Evolutionary conservation across 2,888 invertebrate species (phyloP), one percentile per base, ranked within the genome.

Genomic region (Leucophenga maculata): DNA sequence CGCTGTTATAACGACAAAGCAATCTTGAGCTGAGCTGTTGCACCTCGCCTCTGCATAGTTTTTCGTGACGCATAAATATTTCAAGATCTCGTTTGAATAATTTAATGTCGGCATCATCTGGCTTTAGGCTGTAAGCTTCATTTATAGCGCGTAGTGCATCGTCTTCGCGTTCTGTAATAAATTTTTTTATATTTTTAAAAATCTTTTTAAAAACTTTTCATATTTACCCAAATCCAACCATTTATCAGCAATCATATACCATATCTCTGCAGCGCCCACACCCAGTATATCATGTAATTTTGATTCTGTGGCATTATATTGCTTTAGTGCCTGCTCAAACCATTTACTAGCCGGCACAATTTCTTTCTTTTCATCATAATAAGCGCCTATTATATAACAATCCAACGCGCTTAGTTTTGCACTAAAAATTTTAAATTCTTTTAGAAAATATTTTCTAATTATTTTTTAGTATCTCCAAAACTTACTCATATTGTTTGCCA

Each of bases 1-100:
- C 6, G 1, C 64, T 26, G 0, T 67, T 55, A 4, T 71, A 74
- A 4, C 22, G 67, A 57, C 77, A 77, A 22, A 62, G 69, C 6
- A 77, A 48, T 18, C n/a, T 3, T 1, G 73, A 66, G 4, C 52
- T 69, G 0, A 11, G 3, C 8, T 39, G 9, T 9, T 39, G 8
- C 39, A 11, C 39, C 11, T 39, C 39, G 0, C 73, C 75, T 0
- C 72, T 68, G 4, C 77, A 77, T 6, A 69, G 39, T 39, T 39
- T 74, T 8, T 55, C 22, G 18, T 71, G 0, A 57, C 75, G 68
- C 3, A 3, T 18, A 6, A 62, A 18, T 1, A 59, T 71, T 6
- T 54, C 20, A 8, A 59, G 16, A 6, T 60, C 52, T 31, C 13
- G 1, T 3, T 0, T 8, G 69, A 44, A 14, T 22, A 16, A 0